Base-by-base conservation (phyloP, 2,888 invertebrate species). In the Cephus rjabovi region DNA sequence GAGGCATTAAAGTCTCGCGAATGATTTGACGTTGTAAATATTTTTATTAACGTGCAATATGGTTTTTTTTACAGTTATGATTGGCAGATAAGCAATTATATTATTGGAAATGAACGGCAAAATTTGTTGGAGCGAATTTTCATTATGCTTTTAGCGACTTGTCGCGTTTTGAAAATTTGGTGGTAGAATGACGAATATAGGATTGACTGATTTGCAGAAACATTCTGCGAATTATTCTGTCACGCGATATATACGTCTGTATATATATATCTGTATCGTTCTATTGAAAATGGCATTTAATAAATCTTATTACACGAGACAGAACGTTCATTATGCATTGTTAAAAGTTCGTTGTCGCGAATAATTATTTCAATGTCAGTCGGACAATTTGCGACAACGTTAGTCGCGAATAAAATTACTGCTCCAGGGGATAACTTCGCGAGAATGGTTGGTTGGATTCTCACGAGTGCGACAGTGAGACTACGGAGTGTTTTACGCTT, bases 321-420 rank as follows among this genome's bases (percentile, higher is more conserved):
- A 79, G 84, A 79, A 82, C 84, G 81, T 86, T 86, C 87, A 89
- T 89, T 88, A 88, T 89, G 87, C 79, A 80, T 79, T 73, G 75
- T 75, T 56, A 56, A 56, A 89, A 89, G 88, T 89, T 88, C 88
- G 89, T 90, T 90, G 89, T 89, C 87, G 85, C 82, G 85, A 89
- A 90, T 89, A 90, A 90, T 90, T 90, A 89, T 90, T 89, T 90
- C 87, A 86, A 89, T 90, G 89, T 90, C 89, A 87, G 87, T 87
- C 87, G 86, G 88, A 89, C 87, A 87, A 89, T 87, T 89, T 86
- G 88, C 88, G 88, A 88, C 88, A 87, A 87, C 89, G 88, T 89
- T 87, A 89, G 9, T 56, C 56, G 56, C 56, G 56, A 56, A 56
- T 56, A 56, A 56, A 56, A 56, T 56, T 56, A 56, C 23, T 56